phyloP scores from a whole-genome alignment of 2,888 invertebrate species.

The Metellina segmentata region DNA sequence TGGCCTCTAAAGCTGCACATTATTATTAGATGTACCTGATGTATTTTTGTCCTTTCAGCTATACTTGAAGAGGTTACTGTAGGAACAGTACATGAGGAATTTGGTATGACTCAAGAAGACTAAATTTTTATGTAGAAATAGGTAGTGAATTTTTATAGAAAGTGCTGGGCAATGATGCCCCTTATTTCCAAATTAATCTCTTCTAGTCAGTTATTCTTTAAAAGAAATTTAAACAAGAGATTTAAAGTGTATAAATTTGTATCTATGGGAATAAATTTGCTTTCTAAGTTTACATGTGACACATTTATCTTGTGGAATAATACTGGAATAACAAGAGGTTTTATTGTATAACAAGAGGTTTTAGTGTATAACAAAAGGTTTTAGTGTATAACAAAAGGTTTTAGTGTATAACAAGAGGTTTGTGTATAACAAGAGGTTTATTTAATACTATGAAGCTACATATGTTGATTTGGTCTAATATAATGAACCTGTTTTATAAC shows the following conservation, averaged over 20 bases:
- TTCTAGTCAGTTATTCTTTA: background rate
- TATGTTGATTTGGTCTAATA: too few species aligned
- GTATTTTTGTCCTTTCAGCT: slow-evolving; percentile 22
- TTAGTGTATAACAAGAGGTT: background rate
- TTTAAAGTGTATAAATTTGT: too few species aligned
- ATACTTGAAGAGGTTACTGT: slow-evolving; percentile 44
- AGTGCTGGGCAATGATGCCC: too few species aligned
- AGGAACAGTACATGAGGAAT: slow-evolving; percentile 58
- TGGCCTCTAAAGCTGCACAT: too few species aligned
- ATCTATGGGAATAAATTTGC: background rate
- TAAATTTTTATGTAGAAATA: background rate
- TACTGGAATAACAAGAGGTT: background rate
- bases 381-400: background rate
- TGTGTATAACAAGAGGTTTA: background rate
- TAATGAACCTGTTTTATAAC: too few species aligned
- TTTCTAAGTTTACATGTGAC: background rate
- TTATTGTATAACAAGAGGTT: background rate
- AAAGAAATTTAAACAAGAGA: too few species aligned
- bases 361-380: background rate
- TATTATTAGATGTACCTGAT: too few species aligned
- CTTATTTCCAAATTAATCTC: background rate
- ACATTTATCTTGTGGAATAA: background rate
- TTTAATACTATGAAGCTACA: too few species aligned
- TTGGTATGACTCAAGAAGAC: slow-evolving; percentile 68
- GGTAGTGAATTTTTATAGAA: too few species aligned